phyloP scores from a whole-genome alignment of 92 coral and sea anemone genomes.

The Pocillopora meandrina region DNA sequence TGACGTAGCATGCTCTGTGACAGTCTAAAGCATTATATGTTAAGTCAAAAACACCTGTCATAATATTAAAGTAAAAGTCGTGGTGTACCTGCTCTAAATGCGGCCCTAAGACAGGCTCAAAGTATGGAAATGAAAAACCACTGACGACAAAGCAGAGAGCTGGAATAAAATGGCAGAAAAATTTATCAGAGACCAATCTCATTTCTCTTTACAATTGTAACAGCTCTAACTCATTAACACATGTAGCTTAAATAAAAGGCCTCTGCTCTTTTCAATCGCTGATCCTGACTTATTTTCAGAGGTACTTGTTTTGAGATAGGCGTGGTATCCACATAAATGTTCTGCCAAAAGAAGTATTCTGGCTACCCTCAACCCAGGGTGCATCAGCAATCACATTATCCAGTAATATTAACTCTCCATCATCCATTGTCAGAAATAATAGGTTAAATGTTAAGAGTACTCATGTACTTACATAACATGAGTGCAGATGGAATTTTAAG shows the following conservation, averaged over 20 bases:
- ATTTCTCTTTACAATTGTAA: neutral
- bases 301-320: no score
- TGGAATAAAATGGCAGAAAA: neutral
- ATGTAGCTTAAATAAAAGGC: no score
- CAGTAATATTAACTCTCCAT: neutral
- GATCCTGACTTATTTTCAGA: no score
- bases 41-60: neutral
- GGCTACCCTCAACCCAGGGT: no score
- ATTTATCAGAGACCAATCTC: neutral
- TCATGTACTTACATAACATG: conserved; percentile 5
- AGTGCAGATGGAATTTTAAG: conserved; percentile 22
- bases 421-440: neutral
- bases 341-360: no score
- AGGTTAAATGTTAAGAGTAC: neutral
- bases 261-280: no score
- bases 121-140: neutral
- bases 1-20: neutral
- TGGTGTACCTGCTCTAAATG: conserved; percentile 11
- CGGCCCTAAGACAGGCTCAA: conserved; percentile 17
- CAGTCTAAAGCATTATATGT: neutral
- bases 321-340: no score
- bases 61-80: neutral
- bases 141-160: conserved; percentile 8
- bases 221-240: neutral
- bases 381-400: no score